Percentiles rank a stretch among this genome's conserved stretches.
Conservation (phyloP, 2,888 invertebrate genomes). For the Sinohyriopsis cumingii region DNA sequence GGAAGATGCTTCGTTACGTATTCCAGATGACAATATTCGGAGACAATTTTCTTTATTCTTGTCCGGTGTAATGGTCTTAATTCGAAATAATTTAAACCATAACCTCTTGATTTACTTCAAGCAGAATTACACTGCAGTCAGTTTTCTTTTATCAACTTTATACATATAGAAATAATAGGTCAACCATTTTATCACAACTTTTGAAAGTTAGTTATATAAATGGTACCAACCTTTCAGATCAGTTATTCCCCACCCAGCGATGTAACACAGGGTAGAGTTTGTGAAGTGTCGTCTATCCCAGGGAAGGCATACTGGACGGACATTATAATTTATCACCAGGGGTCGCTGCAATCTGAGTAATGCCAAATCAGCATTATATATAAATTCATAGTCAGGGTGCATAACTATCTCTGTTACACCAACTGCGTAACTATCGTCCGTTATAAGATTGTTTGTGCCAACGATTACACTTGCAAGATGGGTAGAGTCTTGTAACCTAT, state of each 20-base stretch:
- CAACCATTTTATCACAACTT: no score
- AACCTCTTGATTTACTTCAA: no score
- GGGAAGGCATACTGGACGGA: slow-evolving; percentile 45
- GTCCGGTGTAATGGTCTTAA: no score
- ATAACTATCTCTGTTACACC: slow-evolving; percentile 47
- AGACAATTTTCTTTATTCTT: no score
- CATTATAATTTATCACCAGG: slow-evolving; percentile 22
- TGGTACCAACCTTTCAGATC: slow-evolving; percentile 26
- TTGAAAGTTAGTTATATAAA: background rate
- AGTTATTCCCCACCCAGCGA: slow-evolving; percentile 57
- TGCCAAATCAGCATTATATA: slow-evolving; percentile 55
- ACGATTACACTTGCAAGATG: slow-evolving; percentile 30
- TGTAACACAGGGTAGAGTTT: slow-evolving; percentile 42
- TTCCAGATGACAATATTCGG: no score
- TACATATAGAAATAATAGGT: no score
- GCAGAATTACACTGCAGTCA: no score
- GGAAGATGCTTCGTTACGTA: no score
- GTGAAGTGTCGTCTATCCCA: slow-evolving; percentile 22
- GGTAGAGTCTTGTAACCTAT: slow-evolving; percentile 25
- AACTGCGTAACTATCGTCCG: slow-evolving; percentile 13
- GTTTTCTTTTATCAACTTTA: no score
- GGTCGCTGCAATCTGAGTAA: slow-evolving; percentile 48
- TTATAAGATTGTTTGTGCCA: slow-evolving; percentile 40
- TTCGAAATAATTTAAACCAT: no score
- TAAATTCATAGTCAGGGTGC: slow-evolving; percentile 49